Evolutionary conservation across 2,888 invertebrate genomes (phyloP).

Genomic region (Parapristionchus giblindavisi): DNA sequence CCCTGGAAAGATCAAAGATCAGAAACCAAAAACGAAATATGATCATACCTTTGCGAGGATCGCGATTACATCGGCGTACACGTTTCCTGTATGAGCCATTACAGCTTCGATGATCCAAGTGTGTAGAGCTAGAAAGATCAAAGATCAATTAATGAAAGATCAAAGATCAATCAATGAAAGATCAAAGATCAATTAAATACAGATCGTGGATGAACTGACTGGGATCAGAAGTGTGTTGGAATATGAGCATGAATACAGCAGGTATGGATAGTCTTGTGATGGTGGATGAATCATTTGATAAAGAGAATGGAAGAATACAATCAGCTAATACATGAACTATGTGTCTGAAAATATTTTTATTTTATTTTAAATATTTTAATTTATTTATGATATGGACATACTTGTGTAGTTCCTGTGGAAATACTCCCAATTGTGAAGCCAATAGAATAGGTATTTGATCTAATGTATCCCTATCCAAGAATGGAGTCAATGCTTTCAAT

Average conservation of each 20-base stretch:
- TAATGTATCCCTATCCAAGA: slow-evolving; percentile 92
- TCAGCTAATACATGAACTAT: slow-evolving; percentile 91
- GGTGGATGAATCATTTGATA: slow-evolving; percentile 72
- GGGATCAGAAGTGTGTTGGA: slow-evolving; percentile 92
- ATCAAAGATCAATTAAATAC: not conserved
- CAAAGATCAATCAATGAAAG: not conserved
- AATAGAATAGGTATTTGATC: slow-evolving; percentile 93
- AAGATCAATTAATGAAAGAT: not conserved
- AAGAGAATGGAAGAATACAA: slow-evolving; percentile 92
- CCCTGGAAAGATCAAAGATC: slow-evolving; percentile 75
- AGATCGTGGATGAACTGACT: slow-evolving; percentile 74
- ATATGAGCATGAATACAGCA: slow-evolving; percentile 93
- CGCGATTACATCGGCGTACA: slow-evolving; percentile 74
- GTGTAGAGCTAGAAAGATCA: slow-evolving; percentile 81
- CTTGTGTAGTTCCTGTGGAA: slow-evolving; percentile 89
- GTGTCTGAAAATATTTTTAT: slow-evolving; percentile 35
- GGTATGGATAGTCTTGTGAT: slow-evolving; percentile 59
- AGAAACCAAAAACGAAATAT: not conserved
- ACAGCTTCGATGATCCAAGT: slow-evolving; percentile 94
- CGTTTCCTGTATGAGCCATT: slow-evolving; percentile 89
- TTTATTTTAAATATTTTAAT: not conserved
- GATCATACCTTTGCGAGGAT: slow-evolving; percentile 37
- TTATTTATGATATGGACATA: slow-evolving; percentile 73
- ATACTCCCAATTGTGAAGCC: slow-evolving; percentile 89
- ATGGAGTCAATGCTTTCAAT: slow-evolving; percentile 91